phyloP scores from a whole-genome alignment of 2,797 vertebrate genomes.

The Anguilla pacifica region DNA sequence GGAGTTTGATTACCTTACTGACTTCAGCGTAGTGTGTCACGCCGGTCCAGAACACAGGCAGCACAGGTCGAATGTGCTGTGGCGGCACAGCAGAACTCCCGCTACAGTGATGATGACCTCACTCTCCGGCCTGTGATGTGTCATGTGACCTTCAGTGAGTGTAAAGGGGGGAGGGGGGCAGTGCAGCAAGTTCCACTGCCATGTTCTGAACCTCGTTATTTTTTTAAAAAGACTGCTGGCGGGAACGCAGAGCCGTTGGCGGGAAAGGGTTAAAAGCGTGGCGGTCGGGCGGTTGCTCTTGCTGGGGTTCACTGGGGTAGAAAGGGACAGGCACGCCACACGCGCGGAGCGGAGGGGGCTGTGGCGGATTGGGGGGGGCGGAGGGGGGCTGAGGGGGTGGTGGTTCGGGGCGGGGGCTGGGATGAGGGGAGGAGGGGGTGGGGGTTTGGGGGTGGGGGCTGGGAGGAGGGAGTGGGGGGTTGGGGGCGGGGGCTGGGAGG shows the following conservation, averaged over 20 bases:
- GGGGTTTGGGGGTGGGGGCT: background rate
- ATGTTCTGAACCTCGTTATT: too few species aligned
- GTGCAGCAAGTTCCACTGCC: too few species aligned
- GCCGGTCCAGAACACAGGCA: background rate
- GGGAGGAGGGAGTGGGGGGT: background rate
- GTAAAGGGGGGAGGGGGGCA: too few species aligned
- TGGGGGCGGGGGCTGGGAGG: conserved; percentile 38
- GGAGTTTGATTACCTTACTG: background rate
- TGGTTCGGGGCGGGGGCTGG: background rate
- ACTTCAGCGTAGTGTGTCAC: background rate
- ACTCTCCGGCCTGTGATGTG: background rate
- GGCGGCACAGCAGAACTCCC: background rate
- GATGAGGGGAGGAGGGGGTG: too few species aligned
- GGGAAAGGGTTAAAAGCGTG: background rate
- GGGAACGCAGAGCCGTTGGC: background rate
- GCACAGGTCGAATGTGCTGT: background rate
- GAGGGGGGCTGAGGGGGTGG: background rate
- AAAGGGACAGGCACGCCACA: too few species aligned
- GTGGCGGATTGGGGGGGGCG: background rate
- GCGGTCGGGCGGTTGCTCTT: too few species aligned
- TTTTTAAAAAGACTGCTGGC: background rate
- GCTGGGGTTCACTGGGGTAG: too few species aligned
- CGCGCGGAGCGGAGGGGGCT: too few species aligned
- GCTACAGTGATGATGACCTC: background rate
- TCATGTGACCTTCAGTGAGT: background rate